Evolutionary conservation across 2,113 vertebrate genomes (phyloP).

Genomic region (Pseudorectes ferrugineus): DNA sequence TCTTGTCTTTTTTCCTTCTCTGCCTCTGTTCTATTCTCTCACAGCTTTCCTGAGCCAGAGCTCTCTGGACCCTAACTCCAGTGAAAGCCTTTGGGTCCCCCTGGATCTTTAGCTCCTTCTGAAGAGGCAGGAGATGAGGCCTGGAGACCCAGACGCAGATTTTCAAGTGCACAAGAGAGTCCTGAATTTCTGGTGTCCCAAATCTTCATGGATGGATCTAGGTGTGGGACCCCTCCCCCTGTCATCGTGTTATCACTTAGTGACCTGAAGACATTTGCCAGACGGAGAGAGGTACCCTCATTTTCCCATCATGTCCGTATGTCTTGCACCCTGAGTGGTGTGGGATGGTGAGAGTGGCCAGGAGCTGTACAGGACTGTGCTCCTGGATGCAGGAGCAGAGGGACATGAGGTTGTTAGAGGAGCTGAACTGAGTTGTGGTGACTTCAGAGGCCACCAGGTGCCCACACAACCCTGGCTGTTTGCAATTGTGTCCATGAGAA

Average conservation of each 20-base stretch:
- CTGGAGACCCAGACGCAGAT: not conserved
- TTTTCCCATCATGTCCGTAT: not conserved
- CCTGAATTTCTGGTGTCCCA: not conserved
- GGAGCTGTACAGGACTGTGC: not conserved
- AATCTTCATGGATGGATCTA: not conserved
- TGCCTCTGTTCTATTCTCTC: not conserved
- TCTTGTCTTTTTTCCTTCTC: not conserved
- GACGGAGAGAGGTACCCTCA: not conserved
- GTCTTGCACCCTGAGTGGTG: not conserved
- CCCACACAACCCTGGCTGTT: not conserved
- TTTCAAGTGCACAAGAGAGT: not conserved
- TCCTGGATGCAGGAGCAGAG: not conserved
- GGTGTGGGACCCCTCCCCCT: fast-evolving
- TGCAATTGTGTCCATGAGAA: not conserved
- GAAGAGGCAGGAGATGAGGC: not conserved
- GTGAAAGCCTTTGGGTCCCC: fast-evolving
- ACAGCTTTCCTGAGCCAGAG: not conserved
- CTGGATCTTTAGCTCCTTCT: not conserved
- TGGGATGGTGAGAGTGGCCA: not conserved
- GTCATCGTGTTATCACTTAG: not conserved
- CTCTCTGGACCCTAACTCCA: not conserved
- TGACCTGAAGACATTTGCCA: not conserved
- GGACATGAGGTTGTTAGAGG: not conserved
- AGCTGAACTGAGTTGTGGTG: not conserved
- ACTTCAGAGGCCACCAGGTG: not conserved